Conservation (phyloP, 2,888 invertebrate genomes). For the Bellardia pandia region DNA sequence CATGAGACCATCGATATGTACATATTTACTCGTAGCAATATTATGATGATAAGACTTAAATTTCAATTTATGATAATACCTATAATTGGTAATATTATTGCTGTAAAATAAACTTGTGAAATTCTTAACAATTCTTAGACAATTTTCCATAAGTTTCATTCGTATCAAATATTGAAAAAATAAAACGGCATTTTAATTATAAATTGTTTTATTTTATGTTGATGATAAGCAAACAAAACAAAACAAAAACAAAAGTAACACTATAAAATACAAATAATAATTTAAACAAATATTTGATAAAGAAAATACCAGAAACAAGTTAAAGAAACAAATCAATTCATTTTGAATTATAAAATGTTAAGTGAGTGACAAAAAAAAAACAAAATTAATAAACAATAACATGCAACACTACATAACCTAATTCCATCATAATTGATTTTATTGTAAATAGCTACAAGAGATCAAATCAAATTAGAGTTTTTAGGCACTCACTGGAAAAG, state of each 20-base stretch:
- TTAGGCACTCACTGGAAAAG: not conserved
- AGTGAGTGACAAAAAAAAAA: slow-evolving; percentile 47
- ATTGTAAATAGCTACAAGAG: slow-evolving; percentile 14
- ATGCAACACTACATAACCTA: slow-evolving; percentile 40
- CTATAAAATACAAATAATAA: slow-evolving; percentile 71
- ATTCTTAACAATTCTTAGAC: slow-evolving; percentile 1
- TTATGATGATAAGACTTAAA: slow-evolving; percentile 69
- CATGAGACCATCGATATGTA: too few species aligned
- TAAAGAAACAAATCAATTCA: slow-evolving; percentile 50
- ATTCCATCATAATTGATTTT: slow-evolving; percentile 39
- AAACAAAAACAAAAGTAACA: slow-evolving; percentile 29
- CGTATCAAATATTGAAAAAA: slow-evolving; percentile 16
- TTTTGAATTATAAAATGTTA: slow-evolving; percentile 68
- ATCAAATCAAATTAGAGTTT: not conserved
- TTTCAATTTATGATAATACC: slow-evolving; percentile 75
- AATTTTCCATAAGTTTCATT: slow-evolving; percentile 15
- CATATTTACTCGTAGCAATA: slow-evolving; percentile 24
- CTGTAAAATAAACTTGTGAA: slow-evolving; percentile 65
- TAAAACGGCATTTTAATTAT: slow-evolving; percentile 72
- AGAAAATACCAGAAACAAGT: slow-evolving; percentile 30
- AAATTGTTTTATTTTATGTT: slow-evolving; percentile 72
- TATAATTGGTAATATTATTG: slow-evolving; percentile 73
- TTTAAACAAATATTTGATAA: slow-evolving; percentile 71
- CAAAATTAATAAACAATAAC: slow-evolving; percentile 64
- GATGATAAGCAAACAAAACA: slow-evolving; percentile 66